phyloP scores from a whole-genome alignment of 1,140 invertebrate species.

The Colletes gigas region DNA sequence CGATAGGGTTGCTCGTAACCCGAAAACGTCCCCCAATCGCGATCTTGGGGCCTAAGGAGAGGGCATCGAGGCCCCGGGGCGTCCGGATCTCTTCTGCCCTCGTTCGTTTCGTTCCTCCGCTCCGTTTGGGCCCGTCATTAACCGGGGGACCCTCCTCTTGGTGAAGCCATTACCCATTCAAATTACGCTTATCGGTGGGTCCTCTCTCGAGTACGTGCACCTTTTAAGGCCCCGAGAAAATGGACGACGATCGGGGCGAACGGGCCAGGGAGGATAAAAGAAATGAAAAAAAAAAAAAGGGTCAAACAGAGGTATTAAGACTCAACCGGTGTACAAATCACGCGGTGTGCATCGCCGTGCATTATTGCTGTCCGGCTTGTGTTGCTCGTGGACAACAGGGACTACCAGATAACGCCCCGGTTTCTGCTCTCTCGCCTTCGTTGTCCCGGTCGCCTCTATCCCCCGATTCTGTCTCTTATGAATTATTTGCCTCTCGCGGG shows the following conservation, averaged over 20 bases:
- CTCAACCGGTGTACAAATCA: slow-evolving; percentile 23
- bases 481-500: slow-evolving; percentile 16
- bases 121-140: slow-evolving; percentile 65
- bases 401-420: slow-evolving; percentile 13
- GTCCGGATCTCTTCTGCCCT: slow-evolving; percentile 42
- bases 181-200: slow-evolving; percentile 73
- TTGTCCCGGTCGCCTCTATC: neutral
- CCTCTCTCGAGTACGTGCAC: slow-evolving; percentile 50
- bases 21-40: slow-evolving; percentile 57
- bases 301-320: slow-evolving; percentile 20
- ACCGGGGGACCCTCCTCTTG: slow-evolving; percentile 64
- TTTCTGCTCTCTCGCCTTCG: neutral
- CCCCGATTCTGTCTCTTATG: slow-evolving; percentile 1
- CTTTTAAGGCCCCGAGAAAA: slow-evolving; percentile 64
- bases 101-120: neutral
- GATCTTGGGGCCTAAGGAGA: slow-evolving; percentile 35
- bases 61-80: slow-evolving; percentile 25
- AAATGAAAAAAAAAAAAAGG: slow-evolving; percentile 34
- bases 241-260: slow-evolving; percentile 29
- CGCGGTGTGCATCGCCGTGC: neutral
- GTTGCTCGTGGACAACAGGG: slow-evolving; percentile 6
- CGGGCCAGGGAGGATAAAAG: slow-evolving; percentile 14
- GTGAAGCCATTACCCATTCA: slow-evolving; percentile 74
- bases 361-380: slow-evolving; percentile 4
- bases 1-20: slow-evolving; percentile 14